Percentiles rank a stretch among this genome's conserved stretches.
These are phyloP conservation scores for Bimastos eiseni DNA, from an alignment of 2,888 invertebrate species.

Conservation along the genomic window DNA sequence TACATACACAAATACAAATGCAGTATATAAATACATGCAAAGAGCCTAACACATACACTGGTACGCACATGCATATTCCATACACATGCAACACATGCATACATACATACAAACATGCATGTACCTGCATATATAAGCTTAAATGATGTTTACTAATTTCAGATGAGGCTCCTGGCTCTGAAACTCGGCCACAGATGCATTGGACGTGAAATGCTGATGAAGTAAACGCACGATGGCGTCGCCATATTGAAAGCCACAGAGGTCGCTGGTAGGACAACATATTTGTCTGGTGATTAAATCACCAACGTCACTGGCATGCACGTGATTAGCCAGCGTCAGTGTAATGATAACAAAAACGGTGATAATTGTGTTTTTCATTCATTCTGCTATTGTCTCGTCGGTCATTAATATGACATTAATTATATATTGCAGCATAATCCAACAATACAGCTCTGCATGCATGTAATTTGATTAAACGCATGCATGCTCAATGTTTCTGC, in stretches of 20 bases:
- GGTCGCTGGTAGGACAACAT: background rate
- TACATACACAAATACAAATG: too few species aligned
- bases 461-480: background rate
- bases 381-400: background rate
- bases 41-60: too few species aligned
- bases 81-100: too few species aligned
- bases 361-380: background rate
- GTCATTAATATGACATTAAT: background rate
- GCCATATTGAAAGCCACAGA: too few species aligned
- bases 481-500: background rate
- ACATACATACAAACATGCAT: too few species aligned
- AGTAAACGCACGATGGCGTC: too few species aligned
- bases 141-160: background rate
- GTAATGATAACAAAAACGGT: background rate
- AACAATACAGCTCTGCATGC: background rate
- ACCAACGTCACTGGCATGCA: background rate
- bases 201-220: background rate
- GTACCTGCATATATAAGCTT: too few species aligned
- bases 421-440: background rate
- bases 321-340: too few species aligned
- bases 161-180: background rate
- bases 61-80: too few species aligned
- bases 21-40: too few species aligned
- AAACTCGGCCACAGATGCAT: background rate
- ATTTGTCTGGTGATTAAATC: background rate